These are phyloP conservation scores for Bombus soroeensis DNA, from an alignment of 1,140 invertebrate genomes.

Conservation along the genomic window DNA sequence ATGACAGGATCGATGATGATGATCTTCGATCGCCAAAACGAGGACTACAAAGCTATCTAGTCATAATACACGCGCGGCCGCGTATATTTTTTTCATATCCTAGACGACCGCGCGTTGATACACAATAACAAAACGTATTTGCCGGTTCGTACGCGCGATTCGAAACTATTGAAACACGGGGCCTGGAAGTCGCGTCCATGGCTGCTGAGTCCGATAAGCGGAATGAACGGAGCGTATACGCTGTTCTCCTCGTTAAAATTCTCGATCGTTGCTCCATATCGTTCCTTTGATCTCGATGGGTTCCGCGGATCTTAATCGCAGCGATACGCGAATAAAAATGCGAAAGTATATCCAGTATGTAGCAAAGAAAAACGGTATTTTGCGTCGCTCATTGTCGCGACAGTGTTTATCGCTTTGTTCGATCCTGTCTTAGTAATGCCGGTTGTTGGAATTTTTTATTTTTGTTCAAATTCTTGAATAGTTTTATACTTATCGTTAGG, in stretches of 20 bases:
- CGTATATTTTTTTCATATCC: conserved; percentile 66
- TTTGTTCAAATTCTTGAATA: neutral
- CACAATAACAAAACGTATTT: conserved; percentile 9
- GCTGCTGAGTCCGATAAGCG: neutral
- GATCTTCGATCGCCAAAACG: conserved; percentile 20
- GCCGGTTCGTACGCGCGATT: conserved; percentile 14
- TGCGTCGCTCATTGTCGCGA: conserved; percentile 5
- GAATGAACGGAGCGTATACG: neutral
- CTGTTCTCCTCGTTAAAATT: conserved; percentile 25
- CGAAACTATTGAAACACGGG: neutral
- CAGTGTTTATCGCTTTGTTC: neutral
- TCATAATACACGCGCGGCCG: conserved; percentile 46
- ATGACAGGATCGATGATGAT: neutral
- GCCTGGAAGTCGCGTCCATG: conserved; percentile 25
- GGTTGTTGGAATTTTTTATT: neutral
- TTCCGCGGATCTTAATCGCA: conserved; percentile 38
- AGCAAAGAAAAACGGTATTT: conserved; percentile 34
- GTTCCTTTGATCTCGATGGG: conserved; percentile 56
- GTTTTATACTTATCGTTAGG: neutral
- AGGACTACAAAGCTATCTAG: conserved; percentile 21
- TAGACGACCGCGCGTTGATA: conserved; percentile 26
- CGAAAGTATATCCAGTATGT: conserved; percentile 11
- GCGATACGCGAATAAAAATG: conserved; percentile 23
- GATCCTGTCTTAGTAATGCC: neutral
- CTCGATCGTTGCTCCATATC: conserved; percentile 31